Base-by-base conservation (phyloP, 1,140 invertebrate genomes). In the Ptiloglossa arizonensis region DNA sequence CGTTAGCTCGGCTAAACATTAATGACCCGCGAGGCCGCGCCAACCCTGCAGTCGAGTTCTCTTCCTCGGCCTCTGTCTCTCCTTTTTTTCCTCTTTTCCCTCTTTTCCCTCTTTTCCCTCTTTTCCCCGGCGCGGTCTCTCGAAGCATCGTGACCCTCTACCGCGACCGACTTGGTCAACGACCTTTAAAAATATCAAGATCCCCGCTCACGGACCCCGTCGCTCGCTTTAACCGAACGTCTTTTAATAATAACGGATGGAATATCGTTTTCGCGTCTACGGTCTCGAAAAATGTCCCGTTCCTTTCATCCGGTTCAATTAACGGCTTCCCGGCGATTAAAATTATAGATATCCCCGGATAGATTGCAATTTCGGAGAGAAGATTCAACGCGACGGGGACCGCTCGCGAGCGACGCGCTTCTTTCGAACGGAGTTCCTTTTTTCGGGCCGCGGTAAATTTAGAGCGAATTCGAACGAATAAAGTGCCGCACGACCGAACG, bases 11-110 rank as follows among this genome's bases (percentile, higher is more conserved):
- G 80, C 35, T 75, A 77, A 87, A 88, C 79, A 86, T 87, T 89
- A 90, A 87, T 88, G 87, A 89, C 79, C 81, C 82, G 79, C 79
- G 78, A 88, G 84, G 85, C 87, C 79, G 86, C 77, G 85, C 82
- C 69, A 76, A 79, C 63, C 60, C 54, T 67, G n/a, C 73, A 79
- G 70, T 56, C 68, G 71, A 79, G 50, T n/a, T n/a, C 69, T 82
- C 74, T 27, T 27, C 59, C 48, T 27, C 41, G 24, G 70, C 68
- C 62, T 57, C 46, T 56, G 57, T 44, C 54, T 67, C 52, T 22
- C 8, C 9, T 41, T 5, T 35, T n/a, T 70, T 62, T 59, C 32
- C 54, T 69, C 11, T 11, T 62, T 50, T n/a, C n/a, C n/a, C n/a
- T n/a, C n/a, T n/a, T n/a, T n/a, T n/a, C n/a, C n/a, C n/a, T n/a